phyloP scores from a whole-genome alignment of 2,888 invertebrate species.

The Hyppa rectilinea region DNA sequence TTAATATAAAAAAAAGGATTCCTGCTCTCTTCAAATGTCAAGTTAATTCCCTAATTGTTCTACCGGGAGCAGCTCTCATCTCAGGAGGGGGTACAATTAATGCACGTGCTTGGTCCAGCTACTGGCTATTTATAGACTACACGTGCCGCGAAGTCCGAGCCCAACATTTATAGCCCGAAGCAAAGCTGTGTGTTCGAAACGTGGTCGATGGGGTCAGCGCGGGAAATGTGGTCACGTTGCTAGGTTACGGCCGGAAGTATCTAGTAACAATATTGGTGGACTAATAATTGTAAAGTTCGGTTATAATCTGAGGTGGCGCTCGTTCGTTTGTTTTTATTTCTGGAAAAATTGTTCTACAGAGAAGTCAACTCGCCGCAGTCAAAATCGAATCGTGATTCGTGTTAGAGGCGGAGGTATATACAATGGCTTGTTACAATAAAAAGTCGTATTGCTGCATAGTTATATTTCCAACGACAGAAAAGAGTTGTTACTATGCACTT shows the following conservation, averaged over 20 bases:
- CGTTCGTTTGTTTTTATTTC: not conserved
- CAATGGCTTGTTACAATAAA: not conserved
- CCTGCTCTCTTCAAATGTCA: not conserved
- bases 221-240: conserved; percentile 42
- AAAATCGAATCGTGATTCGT: not conserved
- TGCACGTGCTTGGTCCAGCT: conserved; percentile 41
- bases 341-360: not conserved
- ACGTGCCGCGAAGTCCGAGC: conserved; percentile 40
- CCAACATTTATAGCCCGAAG: conserved; percentile 52
- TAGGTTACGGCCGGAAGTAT: not conserved
- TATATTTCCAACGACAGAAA: not conserved
- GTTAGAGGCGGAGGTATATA: not conserved
- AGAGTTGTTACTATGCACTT: too few species aligned
- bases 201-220: conserved; percentile 43
- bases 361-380: not conserved
- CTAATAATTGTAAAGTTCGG: conserved; percentile 3
- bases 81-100: conserved; percentile 11
- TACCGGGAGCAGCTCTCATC: conserved; percentile 11
- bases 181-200: conserved; percentile 30
- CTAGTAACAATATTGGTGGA: not conserved
- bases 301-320: not conserved
- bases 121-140: conserved; percentile 35
- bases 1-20: too few species aligned
- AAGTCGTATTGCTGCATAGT: not conserved
- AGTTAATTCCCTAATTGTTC: not conserved